phyloP scores from a whole-genome alignment of 2,797 vertebrate species.

The Coregonus suidteri region DNA sequence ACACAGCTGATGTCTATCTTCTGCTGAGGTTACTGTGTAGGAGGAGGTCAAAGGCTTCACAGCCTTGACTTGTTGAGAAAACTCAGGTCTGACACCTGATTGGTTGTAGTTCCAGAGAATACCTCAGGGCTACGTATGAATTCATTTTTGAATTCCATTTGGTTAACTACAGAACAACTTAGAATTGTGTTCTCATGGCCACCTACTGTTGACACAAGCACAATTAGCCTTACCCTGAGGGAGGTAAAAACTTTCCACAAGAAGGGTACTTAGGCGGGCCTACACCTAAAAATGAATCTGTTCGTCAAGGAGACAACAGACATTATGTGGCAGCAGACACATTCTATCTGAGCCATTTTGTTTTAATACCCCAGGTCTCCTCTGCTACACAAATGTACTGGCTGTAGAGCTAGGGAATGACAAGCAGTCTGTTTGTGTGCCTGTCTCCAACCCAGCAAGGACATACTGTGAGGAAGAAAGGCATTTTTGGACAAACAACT shows the following conservation, averaged over 20 bases:
- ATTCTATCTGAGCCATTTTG: neutral
- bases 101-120: neutral
- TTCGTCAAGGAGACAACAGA: neutral
- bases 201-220: neutral
- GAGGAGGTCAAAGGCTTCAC: neutral
- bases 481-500: neutral
- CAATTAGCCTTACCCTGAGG: neutral
- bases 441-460: neutral
- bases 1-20: no score
- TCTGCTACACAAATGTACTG: neutral
- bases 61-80: neutral
- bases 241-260: neutral
- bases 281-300: neutral
- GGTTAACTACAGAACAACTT: neutral
- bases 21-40: neutral
- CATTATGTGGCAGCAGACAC: neutral
- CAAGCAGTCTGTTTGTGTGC: neutral
- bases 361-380: neutral
- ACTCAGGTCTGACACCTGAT: no score
- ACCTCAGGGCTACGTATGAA: neutral
- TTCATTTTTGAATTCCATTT: neutral
- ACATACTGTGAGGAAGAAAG: constrained; percentile 2
- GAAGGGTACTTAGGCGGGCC: neutral
- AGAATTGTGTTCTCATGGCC: neutral
- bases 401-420: neutral